Evolutionary conservation across 2,113 vertebrate species (phyloP), one percentile per base, ranked within the genome.

Genomic region (Cyprichromis sp.): DNA sequence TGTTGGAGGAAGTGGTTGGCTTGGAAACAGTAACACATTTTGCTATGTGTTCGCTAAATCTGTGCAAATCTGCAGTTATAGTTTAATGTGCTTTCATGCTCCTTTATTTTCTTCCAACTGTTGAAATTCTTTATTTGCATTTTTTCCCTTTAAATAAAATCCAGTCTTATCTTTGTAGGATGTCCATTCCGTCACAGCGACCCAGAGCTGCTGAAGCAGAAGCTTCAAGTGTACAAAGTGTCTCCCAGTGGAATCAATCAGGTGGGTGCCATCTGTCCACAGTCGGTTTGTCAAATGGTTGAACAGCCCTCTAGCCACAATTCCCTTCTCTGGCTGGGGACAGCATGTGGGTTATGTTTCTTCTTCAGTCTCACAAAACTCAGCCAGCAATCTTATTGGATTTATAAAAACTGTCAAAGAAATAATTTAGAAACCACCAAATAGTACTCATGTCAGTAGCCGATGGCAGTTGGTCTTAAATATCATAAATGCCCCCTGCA

Each of bases 111-210:
- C 14, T 6, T 47, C 19, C 29, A 21, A 36, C 26, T 19, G 3
- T 47, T 17, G 34, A 61, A 55, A 52, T 80, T 66, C 16, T 45
- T 85, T n/a, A 57, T 82, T 73, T 80, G 3, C 10, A 7, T 16
- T 7, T 61, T 8, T 13, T 80, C 24, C 19, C 3, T 68, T 55
- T 40, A 3, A 76, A 54, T 71, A 5, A 13, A 19, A 21, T 4
- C 31, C 34, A 2, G 2, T 9, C 24, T 82, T 47, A 4, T 83
- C 36, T 85, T 91, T 79, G 63, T 93, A 99, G 98, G 99, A 24
- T 99, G 98, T 94, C 99, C 98, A 85, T 99, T 99, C 95, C 98
- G 97, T 80, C 98, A 99, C 97, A 98, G 97, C 42, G 98, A 99
- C 91, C 97, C 97, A 0, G 98, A 99, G 87, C 95, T 99, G 11